phyloP scores from a whole-genome alignment of 2,113 vertebrate genomes.

The Malurus elegans region DNA sequence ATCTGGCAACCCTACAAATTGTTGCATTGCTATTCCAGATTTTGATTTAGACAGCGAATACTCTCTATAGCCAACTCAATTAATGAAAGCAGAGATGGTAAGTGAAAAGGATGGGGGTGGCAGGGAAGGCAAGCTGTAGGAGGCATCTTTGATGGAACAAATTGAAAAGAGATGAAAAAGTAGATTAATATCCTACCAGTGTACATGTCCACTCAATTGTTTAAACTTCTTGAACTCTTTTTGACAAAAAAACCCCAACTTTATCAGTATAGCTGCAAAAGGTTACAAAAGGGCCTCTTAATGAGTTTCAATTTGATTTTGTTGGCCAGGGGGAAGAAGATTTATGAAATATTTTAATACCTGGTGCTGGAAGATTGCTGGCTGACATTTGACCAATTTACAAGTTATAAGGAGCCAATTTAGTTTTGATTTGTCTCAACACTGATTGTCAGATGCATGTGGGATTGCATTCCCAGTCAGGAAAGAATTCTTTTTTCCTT shows the following conservation, averaged over 20 bases:
- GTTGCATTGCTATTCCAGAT: background rate
- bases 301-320: background rate
- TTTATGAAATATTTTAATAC: background rate
- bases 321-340: accelerated
- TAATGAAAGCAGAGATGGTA: background rate
- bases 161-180: background rate
- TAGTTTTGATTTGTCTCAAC: too few relatives aligned
- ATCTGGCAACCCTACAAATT: background rate
- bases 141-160: background rate
- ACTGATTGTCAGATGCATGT: too few relatives aligned
- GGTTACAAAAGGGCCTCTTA: background rate
- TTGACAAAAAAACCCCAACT: background rate
- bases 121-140: background rate
- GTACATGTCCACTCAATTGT: background rate
- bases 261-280: background rate
- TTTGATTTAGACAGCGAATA: background rate
- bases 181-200: background rate
- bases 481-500: background rate
- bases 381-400: background rate
- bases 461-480: background rate
- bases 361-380: background rate
- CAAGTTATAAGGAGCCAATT: background rate
- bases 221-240: background rate
- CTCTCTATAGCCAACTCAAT: background rate
- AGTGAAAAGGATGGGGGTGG: background rate